Percentiles rank a stretch among this genome's conserved stretches.
Conservation (phyloP, 2,888 invertebrate species). For the Spodoptera littoralis region DNA sequence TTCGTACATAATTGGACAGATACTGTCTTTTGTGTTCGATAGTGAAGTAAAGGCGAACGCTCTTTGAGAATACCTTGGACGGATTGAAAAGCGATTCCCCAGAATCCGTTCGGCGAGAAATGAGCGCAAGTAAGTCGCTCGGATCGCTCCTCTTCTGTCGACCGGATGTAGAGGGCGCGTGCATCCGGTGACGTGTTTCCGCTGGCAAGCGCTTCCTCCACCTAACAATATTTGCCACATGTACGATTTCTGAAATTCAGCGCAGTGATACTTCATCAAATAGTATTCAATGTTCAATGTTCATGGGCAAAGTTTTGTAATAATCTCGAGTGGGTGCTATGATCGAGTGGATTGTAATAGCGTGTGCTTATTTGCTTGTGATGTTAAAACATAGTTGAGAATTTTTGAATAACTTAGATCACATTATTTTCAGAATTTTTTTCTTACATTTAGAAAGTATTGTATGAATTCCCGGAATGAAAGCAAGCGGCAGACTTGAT, state of each 20-base stretch:
- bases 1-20: slow-evolving; percentile 37
- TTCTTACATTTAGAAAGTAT: too few species aligned
- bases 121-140: slow-evolving; percentile 54
- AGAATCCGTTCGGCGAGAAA: slow-evolving; percentile 53
- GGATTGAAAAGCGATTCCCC: slow-evolving; percentile 59
- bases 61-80: slow-evolving; percentile 47
- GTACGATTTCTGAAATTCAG: slow-evolving; percentile 53
- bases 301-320: slow-evolving; percentile 1
- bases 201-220: slow-evolving; percentile 61
- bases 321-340: background rate
- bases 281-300: slow-evolving; percentile 9
- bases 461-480: too few species aligned
- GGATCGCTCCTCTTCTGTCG: slow-evolving; percentile 55
- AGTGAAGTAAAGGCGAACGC: slow-evolving; percentile 37
- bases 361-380: too few species aligned
- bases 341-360: background rate
- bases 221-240: slow-evolving; percentile 65
- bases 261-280: slow-evolving; percentile 30
- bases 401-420: too few species aligned
- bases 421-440: too few species aligned
- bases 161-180: slow-evolving; percentile 60
- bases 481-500: too few species aligned
- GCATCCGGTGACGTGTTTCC: slow-evolving; percentile 62
- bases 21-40: slow-evolving; percentile 49
- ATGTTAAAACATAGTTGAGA: too few species aligned